These are phyloP conservation scores for Crax fasciolata DNA, from an alignment of 2,797 vertebrate genomes.

Conservation along the genomic window DNA sequence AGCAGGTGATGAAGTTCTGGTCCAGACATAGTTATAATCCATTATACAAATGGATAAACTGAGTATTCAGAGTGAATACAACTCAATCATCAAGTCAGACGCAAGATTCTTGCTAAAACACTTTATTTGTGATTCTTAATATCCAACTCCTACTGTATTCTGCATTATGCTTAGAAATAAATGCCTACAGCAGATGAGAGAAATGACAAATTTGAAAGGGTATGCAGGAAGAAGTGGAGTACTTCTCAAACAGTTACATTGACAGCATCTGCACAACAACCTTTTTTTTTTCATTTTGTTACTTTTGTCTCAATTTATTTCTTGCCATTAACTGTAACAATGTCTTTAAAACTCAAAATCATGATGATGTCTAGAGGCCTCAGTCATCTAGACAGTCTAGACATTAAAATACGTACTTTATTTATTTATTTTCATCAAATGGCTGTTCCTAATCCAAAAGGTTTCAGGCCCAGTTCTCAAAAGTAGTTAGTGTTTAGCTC, in stretches of 20 bases:
- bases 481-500: not conserved
- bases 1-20: not conserved
- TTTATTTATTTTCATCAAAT: not conserved
- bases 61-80: not conserved
- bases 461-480: not conserved
- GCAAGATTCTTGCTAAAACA: not conserved
- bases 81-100: not conserved
- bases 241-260: not conserved
- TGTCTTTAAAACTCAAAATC: not conserved
- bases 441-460: not conserved
- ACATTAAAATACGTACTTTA: not conserved
- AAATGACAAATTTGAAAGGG: slow-evolving; percentile 5
- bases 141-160: not conserved
- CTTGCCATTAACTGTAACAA: not conserved
- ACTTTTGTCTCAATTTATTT: not conserved
- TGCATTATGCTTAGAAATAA: not conserved
- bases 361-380: not conserved
- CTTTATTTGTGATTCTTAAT: not conserved
- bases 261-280: not conserved
- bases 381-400: not conserved
- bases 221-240: not conserved
- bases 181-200: not conserved
- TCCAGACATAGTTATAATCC: not conserved
- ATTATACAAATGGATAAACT: not conserved
- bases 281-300: not conserved